phyloP scores from a whole-genome alignment of 2,797 vertebrate species.

The Epinephelus malabaricus region DNA sequence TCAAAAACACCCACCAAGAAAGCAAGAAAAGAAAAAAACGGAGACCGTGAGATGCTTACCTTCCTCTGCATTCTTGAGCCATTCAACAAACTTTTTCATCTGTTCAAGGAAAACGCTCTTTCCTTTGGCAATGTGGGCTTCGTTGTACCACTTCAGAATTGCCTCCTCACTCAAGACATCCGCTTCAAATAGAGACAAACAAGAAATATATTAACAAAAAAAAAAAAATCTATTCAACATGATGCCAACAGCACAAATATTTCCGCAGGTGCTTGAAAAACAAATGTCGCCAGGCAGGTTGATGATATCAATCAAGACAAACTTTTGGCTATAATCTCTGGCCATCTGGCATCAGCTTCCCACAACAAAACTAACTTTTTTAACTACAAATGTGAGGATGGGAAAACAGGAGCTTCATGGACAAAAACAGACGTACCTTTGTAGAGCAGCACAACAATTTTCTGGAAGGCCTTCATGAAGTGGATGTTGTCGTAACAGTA shows the following conservation, averaged over 20 bases:
- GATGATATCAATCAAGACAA: constrained; percentile 65
- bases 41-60: constrained; percentile 74
- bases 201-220: neutral
- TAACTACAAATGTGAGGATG: neutral
- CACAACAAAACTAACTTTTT: constrained; percentile 21
- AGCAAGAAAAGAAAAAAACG: too few species aligned
- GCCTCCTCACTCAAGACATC: constrained; percentile 94
- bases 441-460: constrained; percentile 96
- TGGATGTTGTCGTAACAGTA: constrained; percentile 97
- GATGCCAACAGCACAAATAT: constrained; percentile 63
- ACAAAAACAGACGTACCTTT: constrained; percentile 85
- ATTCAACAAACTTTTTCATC: constrained; percentile 96
- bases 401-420: neutral
- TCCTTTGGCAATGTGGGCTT: constrained; percentile 91
- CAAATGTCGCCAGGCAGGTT: constrained; percentile 57
- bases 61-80: constrained; percentile 96
- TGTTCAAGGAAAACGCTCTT: constrained; percentile 95
- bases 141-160: constrained; percentile 95
- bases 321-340: constrained; percentile 65
- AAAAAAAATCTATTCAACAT: constrained; percentile 26
- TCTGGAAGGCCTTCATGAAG: constrained; percentile 98
- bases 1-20: neutral
- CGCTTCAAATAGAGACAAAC: constrained; percentile 75
- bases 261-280: constrained; percentile 64
- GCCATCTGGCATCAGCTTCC: constrained; percentile 68